Evolutionary conservation across 2,888 invertebrate genomes (phyloP).

Genomic region (Eupithecia exiguata): DNA sequence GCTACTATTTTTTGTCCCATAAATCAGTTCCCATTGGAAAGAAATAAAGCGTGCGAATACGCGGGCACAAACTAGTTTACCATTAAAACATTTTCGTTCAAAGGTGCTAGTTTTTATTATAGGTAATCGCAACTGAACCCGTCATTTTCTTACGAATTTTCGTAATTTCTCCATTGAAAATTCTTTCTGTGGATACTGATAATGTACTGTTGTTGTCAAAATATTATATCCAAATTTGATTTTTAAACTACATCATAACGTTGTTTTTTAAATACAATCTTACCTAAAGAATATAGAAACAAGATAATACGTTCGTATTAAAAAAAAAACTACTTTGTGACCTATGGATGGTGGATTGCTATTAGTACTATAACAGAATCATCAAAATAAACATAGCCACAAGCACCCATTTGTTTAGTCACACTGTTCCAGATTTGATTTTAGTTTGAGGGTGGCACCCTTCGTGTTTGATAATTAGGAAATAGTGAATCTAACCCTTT

Average conservation of each 20-base stretch:
- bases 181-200: conserved; percentile 13
- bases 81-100: conserved; percentile 8
- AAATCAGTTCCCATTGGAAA: too few species aligned
- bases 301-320: neutral
- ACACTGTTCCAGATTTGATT: conserved; percentile 50
- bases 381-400: conserved; percentile 39
- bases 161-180: conserved; percentile 24
- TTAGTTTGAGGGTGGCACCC: conserved; percentile 60
- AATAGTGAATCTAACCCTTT: conserved; percentile 80
- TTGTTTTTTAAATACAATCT: neutral
- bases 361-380: conserved; percentile 23
- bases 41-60: too few species aligned
- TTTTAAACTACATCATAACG: neutral
- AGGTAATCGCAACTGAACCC: conserved; percentile 18
- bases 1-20: too few species aligned
- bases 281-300: too few species aligned
- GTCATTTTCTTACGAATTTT: conserved; percentile 30
- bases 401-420: conserved; percentile 50
- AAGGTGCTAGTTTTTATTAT: conserved; percentile 21
- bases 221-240: neutral
- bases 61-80: too few species aligned
- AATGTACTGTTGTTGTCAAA: neutral
- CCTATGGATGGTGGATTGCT: neutral
- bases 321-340: neutral
- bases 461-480: conserved; percentile 73